These are phyloP conservation scores for Eristalinus aeneus DNA, from an alignment of 2,888 invertebrate genomes.

Conservation along the genomic window DNA sequence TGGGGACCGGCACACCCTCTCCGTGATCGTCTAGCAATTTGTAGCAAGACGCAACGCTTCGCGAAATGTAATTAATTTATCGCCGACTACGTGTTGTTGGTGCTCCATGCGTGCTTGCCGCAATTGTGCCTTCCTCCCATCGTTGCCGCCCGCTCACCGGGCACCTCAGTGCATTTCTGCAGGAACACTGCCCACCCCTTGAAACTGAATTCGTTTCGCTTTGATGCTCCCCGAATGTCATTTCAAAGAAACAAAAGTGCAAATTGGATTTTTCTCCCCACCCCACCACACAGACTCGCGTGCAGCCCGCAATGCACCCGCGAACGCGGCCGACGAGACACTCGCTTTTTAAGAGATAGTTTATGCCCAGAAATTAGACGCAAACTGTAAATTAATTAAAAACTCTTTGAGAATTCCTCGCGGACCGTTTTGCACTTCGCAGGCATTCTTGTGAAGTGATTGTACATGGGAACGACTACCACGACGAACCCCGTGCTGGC, in stretches of 20 bases:
- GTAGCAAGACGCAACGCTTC: constrained; percentile 2
- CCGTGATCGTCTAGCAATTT: neutral
- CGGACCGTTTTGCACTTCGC: neutral
- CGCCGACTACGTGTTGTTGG: constrained; percentile 6
- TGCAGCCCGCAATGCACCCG: neutral
- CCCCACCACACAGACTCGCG: neutral
- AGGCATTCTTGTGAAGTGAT: neutral
- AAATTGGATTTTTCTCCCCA: neutral
- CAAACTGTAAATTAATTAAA: constrained; percentile 17
- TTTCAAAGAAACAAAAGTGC: constrained; percentile 15
- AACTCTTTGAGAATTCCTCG: constrained; percentile 1
- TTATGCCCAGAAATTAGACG: constrained; percentile 41
- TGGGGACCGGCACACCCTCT: neutral
- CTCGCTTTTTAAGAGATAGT: constrained; percentile 52
- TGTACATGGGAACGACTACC: neutral
- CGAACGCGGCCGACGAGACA: constrained; percentile 24
- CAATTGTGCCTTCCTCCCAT: neutral
- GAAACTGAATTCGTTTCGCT: constrained; percentile 13
- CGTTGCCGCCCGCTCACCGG: neutral
- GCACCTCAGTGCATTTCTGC: neutral
- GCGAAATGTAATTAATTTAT: constrained; percentile 18
- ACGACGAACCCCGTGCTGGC: neutral
- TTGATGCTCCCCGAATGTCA: constrained; percentile 47
- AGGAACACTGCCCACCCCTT: neutral
- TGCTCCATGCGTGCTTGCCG: constrained; percentile 15